phyloP scores from a whole-genome alignment of 2,888 invertebrate genomes.

The Xestobium rufovillosum region DNA sequence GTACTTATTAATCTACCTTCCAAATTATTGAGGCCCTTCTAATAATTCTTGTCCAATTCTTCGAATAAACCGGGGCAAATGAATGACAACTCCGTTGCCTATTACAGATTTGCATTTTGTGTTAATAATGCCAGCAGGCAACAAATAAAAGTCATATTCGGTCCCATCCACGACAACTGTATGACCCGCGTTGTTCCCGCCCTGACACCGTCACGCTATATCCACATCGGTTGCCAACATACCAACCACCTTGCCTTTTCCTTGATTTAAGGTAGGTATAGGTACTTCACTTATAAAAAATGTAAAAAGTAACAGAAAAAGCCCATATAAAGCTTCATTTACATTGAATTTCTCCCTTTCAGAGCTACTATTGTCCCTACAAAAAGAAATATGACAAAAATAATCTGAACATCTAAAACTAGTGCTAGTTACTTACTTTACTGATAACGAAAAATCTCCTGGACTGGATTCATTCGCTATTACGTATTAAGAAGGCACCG shows the following conservation, averaged over 20 bases:
- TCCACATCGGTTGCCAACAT: slow-evolving; percentile 83
- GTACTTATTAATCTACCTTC: slow-evolving; percentile 74
- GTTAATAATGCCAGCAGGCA: slow-evolving; percentile 96
- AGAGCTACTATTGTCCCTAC: no score
- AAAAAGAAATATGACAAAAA: no score
- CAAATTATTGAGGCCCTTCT: slow-evolving; percentile 79
- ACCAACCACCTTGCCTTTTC: slow-evolving; percentile 98
- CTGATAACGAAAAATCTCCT: slow-evolving; percentile 98
- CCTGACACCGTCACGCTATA: slow-evolving; percentile 95
- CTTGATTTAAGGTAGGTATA: no score
- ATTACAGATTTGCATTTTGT: slow-evolving; percentile 85
- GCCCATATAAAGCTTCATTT: no score
- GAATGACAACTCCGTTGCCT: slow-evolving; percentile 97
- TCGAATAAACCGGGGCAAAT: slow-evolving; percentile 92
- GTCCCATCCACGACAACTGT: slow-evolving; percentile 93
- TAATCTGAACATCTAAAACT: no score
- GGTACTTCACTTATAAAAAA: no score
- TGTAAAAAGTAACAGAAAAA: no score
- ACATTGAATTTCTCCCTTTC: no score
- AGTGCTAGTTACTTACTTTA: no score
- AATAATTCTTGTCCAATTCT: slow-evolving; percentile 87
- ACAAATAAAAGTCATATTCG: slow-evolving; percentile 95
- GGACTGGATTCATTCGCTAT: slow-evolving; percentile 98
- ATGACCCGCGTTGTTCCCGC: slow-evolving; percentile 99
- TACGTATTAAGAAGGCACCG: slow-evolving; percentile 97